Evolutionary conservation across 2,113 vertebrate genomes (phyloP).

Genomic region (Phycodurus eques): DNA sequence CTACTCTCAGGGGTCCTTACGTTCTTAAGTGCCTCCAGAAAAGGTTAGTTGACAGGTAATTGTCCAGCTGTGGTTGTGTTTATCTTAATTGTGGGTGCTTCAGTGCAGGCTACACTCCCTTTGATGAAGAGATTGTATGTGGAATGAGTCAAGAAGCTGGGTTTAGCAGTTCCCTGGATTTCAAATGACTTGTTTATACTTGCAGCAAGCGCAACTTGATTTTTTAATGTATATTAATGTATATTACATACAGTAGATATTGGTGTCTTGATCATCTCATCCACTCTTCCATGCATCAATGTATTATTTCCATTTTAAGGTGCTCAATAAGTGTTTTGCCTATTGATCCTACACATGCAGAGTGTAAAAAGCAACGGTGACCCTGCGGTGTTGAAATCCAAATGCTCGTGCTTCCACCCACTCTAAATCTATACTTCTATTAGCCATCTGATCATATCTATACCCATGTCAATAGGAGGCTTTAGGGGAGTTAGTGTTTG

Average conservation of each 20-base stretch:
- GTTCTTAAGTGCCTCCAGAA: slow-evolving; percentile 72
- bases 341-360: slow-evolving; percentile 22
- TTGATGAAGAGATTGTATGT: slow-evolving; percentile 59
- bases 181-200: neutral
- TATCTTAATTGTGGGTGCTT: slow-evolving; percentile 74
- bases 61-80: slow-evolving; percentile 70
- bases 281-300: neutral
- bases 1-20: slow-evolving; percentile 70
- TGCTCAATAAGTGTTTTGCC: slow-evolving; percentile 14
- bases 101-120: slow-evolving; percentile 54
- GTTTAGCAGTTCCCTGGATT: slow-evolving; percentile 8
- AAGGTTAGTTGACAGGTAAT: slow-evolving; percentile 77
- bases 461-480: slow-evolving; percentile 53
- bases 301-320: slow-evolving; percentile 9
- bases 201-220: neutral
- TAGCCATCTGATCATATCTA: slow-evolving; percentile 54
- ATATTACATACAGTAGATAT: neutral
- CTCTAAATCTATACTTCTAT: slow-evolving; percentile 57
- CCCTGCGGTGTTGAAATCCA: slow-evolving; percentile 46
- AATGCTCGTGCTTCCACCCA: slow-evolving; percentile 35
- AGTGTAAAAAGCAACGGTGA: slow-evolving; percentile 41
- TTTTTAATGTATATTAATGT: neutral
- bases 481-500: slow-evolving; percentile 67
- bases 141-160: slow-evolving; percentile 35
- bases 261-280: neutral